These are phyloP conservation scores for Melozone crissalis DNA, from an alignment of 2,113 vertebrate species.

Conservation along the genomic window DNA sequence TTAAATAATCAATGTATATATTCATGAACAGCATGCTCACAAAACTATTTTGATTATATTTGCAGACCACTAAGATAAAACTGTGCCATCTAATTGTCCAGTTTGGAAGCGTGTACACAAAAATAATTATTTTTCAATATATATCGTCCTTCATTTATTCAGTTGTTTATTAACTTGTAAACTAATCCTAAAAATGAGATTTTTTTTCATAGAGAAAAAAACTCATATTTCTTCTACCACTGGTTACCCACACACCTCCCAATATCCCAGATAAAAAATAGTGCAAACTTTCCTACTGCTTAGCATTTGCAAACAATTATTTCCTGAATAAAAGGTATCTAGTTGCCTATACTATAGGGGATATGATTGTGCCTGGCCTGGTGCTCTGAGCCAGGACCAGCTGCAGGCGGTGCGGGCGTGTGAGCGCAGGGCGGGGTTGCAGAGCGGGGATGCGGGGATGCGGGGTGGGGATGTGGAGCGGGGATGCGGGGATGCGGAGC, in stretches of 20 bases:
- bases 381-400: accelerated
- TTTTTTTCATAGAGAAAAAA: not conserved
- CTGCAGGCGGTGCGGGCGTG: accelerated
- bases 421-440: too few species aligned
- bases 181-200: not conserved
- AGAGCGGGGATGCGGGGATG: too few species aligned
- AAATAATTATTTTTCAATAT: not conserved
- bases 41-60: not conserved
- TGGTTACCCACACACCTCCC: not conserved
- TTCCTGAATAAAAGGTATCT: not conserved
- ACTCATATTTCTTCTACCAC: accelerated
- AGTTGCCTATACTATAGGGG: not conserved
- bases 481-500: too few species aligned
- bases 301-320: not conserved
- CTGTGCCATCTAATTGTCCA: not conserved
- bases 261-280: not conserved
- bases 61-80: not conserved
- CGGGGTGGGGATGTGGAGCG: too few species aligned
- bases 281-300: not conserved
- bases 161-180: not conserved
- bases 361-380: not conserved
- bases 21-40: not conserved
- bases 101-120: not conserved
- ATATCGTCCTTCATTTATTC: not conserved
- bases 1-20: not conserved